Evolutionary conservation across 2,888 invertebrate species (phyloP).

Genomic region (Mayetiola destructor): DNA sequence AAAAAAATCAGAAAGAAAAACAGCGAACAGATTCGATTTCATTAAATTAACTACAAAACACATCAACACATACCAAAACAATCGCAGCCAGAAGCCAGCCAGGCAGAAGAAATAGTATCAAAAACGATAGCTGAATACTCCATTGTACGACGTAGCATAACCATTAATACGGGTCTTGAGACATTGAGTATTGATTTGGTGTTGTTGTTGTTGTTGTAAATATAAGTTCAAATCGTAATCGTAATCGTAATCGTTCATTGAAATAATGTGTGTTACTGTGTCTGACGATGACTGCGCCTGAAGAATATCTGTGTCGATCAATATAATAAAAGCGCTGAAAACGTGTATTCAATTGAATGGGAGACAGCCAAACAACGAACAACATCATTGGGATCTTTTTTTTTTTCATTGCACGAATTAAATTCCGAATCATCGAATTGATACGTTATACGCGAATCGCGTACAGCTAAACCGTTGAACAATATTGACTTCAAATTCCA

Average conservation of each 20-base stretch:
- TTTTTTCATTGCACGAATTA: background rate
- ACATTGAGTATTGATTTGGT: background rate
- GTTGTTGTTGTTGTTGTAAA: background rate
- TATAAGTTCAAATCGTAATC: background rate
- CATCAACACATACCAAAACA: too few relatives aligned
- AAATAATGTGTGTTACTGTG: constrained; percentile 4
- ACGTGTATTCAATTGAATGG: background rate
- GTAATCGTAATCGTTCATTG: background rate
- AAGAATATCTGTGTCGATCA: constrained; percentile 6
- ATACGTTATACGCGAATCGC: background rate
- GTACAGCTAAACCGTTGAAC: background rate
- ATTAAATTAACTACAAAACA: constrained; percentile 5
- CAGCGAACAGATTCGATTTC: constrained; percentile 5
- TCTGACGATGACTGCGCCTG: background rate
- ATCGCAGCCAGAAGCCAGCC: too few relatives aligned
- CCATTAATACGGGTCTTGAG: background rate
- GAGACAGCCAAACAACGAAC: background rate
- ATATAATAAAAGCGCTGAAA: background rate
- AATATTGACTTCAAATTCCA: background rate
- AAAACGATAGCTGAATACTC: background rate
- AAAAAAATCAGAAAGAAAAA: background rate
- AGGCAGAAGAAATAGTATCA: too few relatives aligned
- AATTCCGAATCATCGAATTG: constrained; percentile 11
- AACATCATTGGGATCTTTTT: background rate
- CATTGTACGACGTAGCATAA: background rate